phyloP scores from a whole-genome alignment of 2,888 invertebrate genomes.

The Phoenoteleia sp. region DNA sequence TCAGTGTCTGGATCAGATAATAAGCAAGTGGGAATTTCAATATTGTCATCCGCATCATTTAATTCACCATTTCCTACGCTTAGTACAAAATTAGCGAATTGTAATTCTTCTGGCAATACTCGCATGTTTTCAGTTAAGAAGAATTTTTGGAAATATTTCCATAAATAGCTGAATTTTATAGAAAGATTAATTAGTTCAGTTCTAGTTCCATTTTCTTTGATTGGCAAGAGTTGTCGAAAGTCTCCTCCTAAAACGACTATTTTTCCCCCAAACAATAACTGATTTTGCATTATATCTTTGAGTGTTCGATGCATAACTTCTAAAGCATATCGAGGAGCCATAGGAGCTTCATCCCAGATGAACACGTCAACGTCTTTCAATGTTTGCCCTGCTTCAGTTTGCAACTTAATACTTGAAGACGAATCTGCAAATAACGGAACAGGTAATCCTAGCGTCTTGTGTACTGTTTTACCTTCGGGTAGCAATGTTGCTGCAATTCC shows the following conservation, averaged over 20 bases:
- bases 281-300: background rate
- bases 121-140: no score
- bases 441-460: background rate
- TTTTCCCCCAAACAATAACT: conserved; percentile 29
- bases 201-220: conserved; percentile 31
- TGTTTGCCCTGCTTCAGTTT: background rate
- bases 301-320: background rate
- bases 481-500: background rate
- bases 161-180: conserved; percentile 14
- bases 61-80: background rate
- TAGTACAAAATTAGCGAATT: background rate
- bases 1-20: background rate
- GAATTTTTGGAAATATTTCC: background rate
- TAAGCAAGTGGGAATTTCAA: background rate
- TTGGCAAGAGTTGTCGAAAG: conserved; percentile 34
- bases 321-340: background rate
- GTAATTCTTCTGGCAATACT: background rate
- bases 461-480: conserved; percentile 5
- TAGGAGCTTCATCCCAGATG: background rate
- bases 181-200: conserved; percentile 41
- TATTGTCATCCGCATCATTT: background rate
- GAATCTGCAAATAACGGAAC: background rate
- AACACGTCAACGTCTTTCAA: background rate
- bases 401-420: background rate
- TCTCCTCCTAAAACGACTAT: conserved; percentile 23